Evolutionary conservation across 1,140 invertebrate species (phyloP), one percentile per base, ranked within the genome.

Genomic region (Ips typographus): DNA sequence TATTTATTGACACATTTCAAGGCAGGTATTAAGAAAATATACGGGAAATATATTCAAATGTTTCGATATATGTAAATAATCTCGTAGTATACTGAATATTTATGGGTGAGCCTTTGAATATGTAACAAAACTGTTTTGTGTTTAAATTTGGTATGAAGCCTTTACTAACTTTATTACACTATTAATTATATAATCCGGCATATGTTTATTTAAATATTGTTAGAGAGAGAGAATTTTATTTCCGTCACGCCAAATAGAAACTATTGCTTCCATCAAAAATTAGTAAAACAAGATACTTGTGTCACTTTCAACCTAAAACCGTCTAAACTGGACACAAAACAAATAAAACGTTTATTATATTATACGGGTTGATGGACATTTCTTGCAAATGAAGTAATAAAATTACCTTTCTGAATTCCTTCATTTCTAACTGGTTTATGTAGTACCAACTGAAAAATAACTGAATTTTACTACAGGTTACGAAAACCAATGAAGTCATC

Each of bases 81-180:
- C 44, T 22, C 22, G 44, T 49, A 49, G 7, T 49, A 49, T 49
- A 22, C 44, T 49, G 44, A 49, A 49, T 49, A 49, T 49, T 49
- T 49, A 49, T 49, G 44, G 44, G 44, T 49, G 44, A 49, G 44
- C 22, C 44, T 49, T 22, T 49, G 44, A 49, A 49, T 49, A 49
- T 49, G 22, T 49, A 49, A 49, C 44, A 49, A 49, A 49, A 22
- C 22, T 22, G 22, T 22, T 49, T 6, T 49, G 22, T 49, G 44
- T 49, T 49, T 49, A 49, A 49, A 49, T 49, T 22, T 49, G 6
- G 44, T 49, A 49, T 49, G 44, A 49, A 49, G 44, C 44, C 22
- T 49, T 49, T 49, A 49, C 44, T 49, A 49, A 49, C 44, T 49
- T 49, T 49, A 49, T 49, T 49, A 49, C 6, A 49, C 44, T 49